Conservation (phyloP, 2,888 invertebrate genomes). For the Heliconius erato region DNA sequence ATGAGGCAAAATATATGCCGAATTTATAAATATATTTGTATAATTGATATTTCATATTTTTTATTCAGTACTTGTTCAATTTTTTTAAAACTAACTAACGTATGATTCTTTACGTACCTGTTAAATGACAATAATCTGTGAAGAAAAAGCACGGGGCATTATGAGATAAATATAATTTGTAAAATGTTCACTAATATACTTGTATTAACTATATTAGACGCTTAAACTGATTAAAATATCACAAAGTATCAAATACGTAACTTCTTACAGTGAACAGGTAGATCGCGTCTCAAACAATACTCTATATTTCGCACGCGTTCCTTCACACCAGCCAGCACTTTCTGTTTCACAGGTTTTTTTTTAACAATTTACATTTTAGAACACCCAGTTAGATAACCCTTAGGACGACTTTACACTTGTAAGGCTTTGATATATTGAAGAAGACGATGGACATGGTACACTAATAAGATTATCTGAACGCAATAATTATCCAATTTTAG, state of each 20-base stretch:
- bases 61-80: too few species aligned
- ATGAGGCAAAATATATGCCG: too few species aligned
- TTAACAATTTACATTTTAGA: slow-evolving; percentile 27
- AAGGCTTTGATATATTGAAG: slow-evolving; percentile 34
- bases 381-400: slow-evolving; percentile 46
- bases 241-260: slow-evolving; percentile 32
- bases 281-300: slow-evolving; percentile 45
- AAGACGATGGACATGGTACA: slow-evolving; percentile 6
- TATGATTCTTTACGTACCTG: not conserved
- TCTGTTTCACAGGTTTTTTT: slow-evolving; percentile 66
- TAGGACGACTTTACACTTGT: slow-evolving; percentile 39
- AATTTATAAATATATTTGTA: too few species aligned
- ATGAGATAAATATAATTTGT: too few species aligned
- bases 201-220: not conserved
- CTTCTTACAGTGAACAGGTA: slow-evolving; percentile 35
- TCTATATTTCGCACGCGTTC: slow-evolving; percentile 70
- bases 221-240: slow-evolving; percentile 9
- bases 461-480: slow-evolving; percentile 21
- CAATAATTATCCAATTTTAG: slow-evolving; percentile 19
- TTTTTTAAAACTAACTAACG: too few species aligned
- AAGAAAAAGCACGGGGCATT: not conserved
- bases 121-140: not conserved
- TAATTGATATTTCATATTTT: too few species aligned
- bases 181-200: not conserved
- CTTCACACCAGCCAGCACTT: slow-evolving; percentile 68